A percentile compares a stretch with the other conserved stretches of the same genome.
These are phyloP conservation scores for Xanthorhoe designata DNA, from an alignment of 2,888 invertebrate species.

Conservation along the genomic window DNA sequence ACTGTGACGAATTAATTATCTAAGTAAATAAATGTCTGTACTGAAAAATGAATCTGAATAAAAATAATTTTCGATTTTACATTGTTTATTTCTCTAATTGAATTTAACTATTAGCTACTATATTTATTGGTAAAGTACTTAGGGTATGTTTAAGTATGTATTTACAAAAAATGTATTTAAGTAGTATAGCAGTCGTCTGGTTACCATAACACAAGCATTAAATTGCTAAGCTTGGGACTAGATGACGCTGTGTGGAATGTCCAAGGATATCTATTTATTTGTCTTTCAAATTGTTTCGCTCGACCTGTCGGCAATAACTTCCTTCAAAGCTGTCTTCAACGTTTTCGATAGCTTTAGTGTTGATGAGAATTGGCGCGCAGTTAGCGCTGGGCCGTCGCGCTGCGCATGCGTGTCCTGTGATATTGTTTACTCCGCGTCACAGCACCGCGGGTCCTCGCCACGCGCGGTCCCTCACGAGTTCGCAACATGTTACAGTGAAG, in stretches of 20 bases:
- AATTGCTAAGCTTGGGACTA: too few species aligned
- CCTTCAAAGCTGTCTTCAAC: not conserved
- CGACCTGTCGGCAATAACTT: too few species aligned
- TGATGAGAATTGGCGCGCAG: not conserved
- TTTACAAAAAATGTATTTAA: too few species aligned
- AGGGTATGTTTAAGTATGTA: too few species aligned
- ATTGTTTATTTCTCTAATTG: slow-evolving; percentile 1
- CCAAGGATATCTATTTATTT: too few species aligned
- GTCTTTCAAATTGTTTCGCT: too few species aligned
- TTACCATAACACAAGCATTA: too few species aligned
- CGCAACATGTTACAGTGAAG: slow-evolving; percentile 16
- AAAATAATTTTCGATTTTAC: slow-evolving; percentile 18
- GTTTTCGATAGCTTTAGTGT: not conserved
- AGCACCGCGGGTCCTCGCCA: slow-evolving; percentile 3
- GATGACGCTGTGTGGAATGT: too few species aligned
- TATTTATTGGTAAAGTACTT: too few species aligned
- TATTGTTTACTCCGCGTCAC: slow-evolving; percentile 13
- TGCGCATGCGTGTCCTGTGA: slow-evolving; percentile 22
- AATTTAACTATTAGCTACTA: too few species aligned
- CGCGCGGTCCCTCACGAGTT: not conserved
- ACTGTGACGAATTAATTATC: not conserved
- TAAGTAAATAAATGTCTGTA: slow-evolving; percentile 25
- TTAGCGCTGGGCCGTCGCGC: slow-evolving; percentile 10
- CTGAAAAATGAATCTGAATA: slow-evolving; percentile 29
- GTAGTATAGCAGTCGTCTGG: too few species aligned